Evolutionary conservation across 2,888 invertebrate genomes (phyloP).

Genomic region (Drosophila mercatorum): DNA sequence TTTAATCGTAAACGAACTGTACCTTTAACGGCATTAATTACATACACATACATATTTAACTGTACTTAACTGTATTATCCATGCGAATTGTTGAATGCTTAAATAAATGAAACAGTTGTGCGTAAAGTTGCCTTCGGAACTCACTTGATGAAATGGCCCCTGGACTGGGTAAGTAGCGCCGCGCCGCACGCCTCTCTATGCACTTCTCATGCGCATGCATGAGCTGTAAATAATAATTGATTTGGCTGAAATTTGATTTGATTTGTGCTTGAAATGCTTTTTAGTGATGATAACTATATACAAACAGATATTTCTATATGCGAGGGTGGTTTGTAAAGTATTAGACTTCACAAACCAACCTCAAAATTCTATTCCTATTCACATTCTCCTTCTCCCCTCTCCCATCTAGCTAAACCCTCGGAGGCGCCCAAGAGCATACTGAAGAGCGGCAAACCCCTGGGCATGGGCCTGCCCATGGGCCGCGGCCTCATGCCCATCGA

Average conservation of each 20-base stretch:
- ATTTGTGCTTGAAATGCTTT: constrained; percentile 7
- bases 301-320: background rate
- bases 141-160: background rate
- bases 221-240: too few relatives aligned
- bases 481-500: constrained; percentile 83
- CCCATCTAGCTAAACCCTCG: constrained; percentile 42
- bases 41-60: constrained; percentile 40
- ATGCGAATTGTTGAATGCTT: constrained; percentile 66
- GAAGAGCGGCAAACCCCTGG: constrained; percentile 79
- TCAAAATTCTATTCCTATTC: background rate
- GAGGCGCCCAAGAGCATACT: constrained; percentile 79
- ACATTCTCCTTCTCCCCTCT: background rate
- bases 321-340: background rate
- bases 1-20: constrained; percentile 63
- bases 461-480: constrained; percentile 66
- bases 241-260: constrained; percentile 11
- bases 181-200: constrained; percentile 13
- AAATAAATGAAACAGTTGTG: constrained; percentile 61
- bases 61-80: constrained; percentile 55
- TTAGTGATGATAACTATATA: background rate
- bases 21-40: constrained; percentile 70
- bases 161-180: constrained; percentile 38
- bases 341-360: background rate
- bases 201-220: constrained; percentile 35
- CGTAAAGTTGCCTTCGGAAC: constrained; percentile 35